Evolutionary conservation across 2,797 vertebrate species (phyloP), one percentile per base, ranked within the genome.

Genomic region (Geotria australis): DNA sequence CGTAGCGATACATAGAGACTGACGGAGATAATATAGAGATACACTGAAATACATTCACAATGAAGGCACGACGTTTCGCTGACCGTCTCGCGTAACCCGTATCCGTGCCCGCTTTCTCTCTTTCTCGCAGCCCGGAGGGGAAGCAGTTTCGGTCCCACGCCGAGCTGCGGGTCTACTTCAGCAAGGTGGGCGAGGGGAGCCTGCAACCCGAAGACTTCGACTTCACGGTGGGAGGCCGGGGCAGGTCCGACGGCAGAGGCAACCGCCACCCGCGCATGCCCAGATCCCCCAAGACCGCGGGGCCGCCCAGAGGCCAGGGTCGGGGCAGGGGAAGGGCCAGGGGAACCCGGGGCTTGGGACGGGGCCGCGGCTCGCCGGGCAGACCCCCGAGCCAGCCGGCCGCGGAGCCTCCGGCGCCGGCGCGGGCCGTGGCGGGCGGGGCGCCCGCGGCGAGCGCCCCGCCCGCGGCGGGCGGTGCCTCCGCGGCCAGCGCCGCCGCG

Each of bases 71-170:
- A n/a, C n/a, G n/a, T n/a, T n/a, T n/a, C 24, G 38, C 24, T 38
- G 24, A 24, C 38, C 24, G 24, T 24, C 24, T 38, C 38, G 24
- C 38, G 24, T 38, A 5, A 38, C 24, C 38, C 24, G 24, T 38
- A 38, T 24, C 38, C 24, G 38, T 38, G 5, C 24, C 24, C 38
- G n/a, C n/a, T n/a, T n/a, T n/a, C n/a, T 38, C 24, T 38, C 24
- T 38, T 24, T 38, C 61, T 63, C 66, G 56, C 67, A 93, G 85
- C 70, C 83, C 86, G 8, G 81, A 86, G 68, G 86, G 86, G 45
- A 94, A 94, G 72, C 85, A 85, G 7, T 93, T 94, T 65, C 83
- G 86, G 57, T 93, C 86, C 66, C 89, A 94, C 73, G 86, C 89
- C 70, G 86, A 94, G 70, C 79, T 94, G 48, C 79, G 84, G 58